A percentile compares a stretch with the other conserved stretches of the same genome.
Conservation (phyloP, 2,797 vertebrate species). For the Acanthurus leucopareius region DNA sequence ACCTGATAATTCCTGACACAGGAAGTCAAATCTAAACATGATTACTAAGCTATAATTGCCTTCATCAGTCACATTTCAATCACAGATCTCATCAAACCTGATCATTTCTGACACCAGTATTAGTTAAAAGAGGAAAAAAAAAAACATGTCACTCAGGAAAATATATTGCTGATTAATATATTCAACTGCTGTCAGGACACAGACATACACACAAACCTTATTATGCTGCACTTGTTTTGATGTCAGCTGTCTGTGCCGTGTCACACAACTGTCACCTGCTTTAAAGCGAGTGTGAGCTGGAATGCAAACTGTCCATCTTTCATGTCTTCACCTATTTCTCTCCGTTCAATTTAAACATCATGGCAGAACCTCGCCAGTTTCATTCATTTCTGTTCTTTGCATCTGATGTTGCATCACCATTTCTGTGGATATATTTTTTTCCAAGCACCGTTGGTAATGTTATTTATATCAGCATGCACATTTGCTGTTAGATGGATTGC, state of each 20-base stretch:
- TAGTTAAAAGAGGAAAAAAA: neutral
- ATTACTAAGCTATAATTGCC: slow-evolving; percentile 3
- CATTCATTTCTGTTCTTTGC: slow-evolving; percentile 27
- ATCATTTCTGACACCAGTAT: slow-evolving; percentile 11
- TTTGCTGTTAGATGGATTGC: slow-evolving; percentile 80
- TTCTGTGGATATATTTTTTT: slow-evolving; percentile 25
- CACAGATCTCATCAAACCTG: neutral
- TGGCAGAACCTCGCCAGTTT: slow-evolving; percentile 9
- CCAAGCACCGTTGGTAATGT: slow-evolving; percentile 56
- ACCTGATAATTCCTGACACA: neutral
- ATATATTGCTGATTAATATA: slow-evolving; percentile 86
- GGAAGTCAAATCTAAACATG: slow-evolving; percentile 13
- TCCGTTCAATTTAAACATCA: slow-evolving; percentile 27
- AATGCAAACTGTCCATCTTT: slow-evolving; percentile 30
- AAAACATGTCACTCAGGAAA: slow-evolving; percentile 71
- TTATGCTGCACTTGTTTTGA: slow-evolving; percentile 56
- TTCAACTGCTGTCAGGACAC: slow-evolving; percentile 83
- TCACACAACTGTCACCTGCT: slow-evolving; percentile 34
- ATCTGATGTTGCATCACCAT: slow-evolving; percentile 32
- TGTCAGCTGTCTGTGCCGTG: slow-evolving; percentile 44
- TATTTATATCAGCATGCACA: slow-evolving; percentile 83
- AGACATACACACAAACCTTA: slow-evolving; percentile 33
- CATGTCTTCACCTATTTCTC: neutral
- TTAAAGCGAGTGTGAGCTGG: slow-evolving; percentile 22
- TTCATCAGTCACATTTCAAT: slow-evolving; percentile 9